Evolutionary conservation across 1,140 invertebrate species (phyloP).

Genomic region (Sminthurides bifidus): DNA sequence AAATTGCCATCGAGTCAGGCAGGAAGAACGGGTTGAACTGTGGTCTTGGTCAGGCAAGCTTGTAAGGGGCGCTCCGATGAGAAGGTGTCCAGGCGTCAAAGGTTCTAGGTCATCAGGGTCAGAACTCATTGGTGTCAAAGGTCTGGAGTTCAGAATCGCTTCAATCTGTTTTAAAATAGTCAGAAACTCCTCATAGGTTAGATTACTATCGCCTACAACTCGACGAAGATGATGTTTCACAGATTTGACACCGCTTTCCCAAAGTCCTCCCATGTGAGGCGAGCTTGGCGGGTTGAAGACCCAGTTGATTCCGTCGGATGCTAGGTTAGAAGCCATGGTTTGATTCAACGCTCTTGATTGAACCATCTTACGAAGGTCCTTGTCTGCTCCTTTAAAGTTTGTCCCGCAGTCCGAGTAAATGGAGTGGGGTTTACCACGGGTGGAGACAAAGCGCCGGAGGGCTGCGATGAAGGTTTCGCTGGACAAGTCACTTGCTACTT

Average conservation of each 20-base stretch:
- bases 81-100: constrained; percentile 28
- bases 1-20: constrained; percentile 5
- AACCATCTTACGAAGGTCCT: constrained; percentile 9
- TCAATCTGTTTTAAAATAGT: constrained; percentile 33
- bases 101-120: constrained; percentile 33
- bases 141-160: constrained; percentile 33
- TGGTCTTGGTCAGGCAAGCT: background rate
- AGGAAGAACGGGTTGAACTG: background rate
- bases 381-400: constrained; percentile 36
- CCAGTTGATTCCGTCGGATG: constrained; percentile 10
- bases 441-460: constrained; percentile 36
- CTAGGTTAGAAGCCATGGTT: too few species aligned
- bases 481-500: constrained; percentile 35
- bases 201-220: background rate
- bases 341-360: too few species aligned
- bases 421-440: constrained; percentile 32
- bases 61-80: constrained; percentile 9
- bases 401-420: constrained; percentile 38
- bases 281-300: constrained; percentile 32
- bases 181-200: constrained; percentile 32
- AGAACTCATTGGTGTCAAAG: constrained; percentile 23
- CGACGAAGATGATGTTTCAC: constrained; percentile 7
- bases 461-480: constrained; percentile 37
- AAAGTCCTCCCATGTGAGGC: constrained; percentile 32
- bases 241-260: constrained; percentile 26